These are phyloP conservation scores for Xylota sylvarum DNA, from an alignment of 2,888 invertebrate genomes.

Conservation along the genomic window DNA sequence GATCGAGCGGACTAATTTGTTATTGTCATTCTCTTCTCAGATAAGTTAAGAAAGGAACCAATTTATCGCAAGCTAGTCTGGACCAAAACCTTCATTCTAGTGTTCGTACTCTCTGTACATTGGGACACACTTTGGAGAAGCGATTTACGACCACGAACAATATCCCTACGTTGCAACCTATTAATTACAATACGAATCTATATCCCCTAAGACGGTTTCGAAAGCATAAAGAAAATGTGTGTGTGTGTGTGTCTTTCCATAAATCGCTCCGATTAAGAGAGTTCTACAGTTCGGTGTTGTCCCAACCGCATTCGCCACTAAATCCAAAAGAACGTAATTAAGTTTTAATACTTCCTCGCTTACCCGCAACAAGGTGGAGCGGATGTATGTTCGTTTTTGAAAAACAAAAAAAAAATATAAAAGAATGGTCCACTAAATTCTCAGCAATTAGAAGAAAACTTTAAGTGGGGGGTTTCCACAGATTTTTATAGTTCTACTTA, in stretches of 20 bases:
- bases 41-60: too few relatives aligned
- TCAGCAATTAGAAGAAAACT: slow-evolving; percentile 37
- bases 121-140: too few relatives aligned
- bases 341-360: slow-evolving; percentile 22
- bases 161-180: not conserved
- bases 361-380: not conserved
- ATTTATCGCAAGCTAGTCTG: too few relatives aligned
- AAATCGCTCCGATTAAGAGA: slow-evolving; percentile 29
- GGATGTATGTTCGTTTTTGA: slow-evolving; percentile 4
- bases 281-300: not conserved
- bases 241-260: slow-evolving; percentile 19
- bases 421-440: slow-evolving; percentile 5
- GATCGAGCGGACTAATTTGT: too few relatives aligned
- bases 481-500: slow-evolving; percentile 20
- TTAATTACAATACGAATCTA: not conserved
- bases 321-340: slow-evolving; percentile 34
- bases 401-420: not conserved
- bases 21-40: too few relatives aligned
- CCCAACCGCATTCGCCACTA: not conserved
- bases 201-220: not conserved
- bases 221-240: not conserved
- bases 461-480: slow-evolving; percentile 39
- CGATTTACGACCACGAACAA: too few relatives aligned
- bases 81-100: too few relatives aligned
- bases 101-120: too few relatives aligned